Conservation (phyloP, 2,113 vertebrate species). For the Aepyceros melampus region DNA sequence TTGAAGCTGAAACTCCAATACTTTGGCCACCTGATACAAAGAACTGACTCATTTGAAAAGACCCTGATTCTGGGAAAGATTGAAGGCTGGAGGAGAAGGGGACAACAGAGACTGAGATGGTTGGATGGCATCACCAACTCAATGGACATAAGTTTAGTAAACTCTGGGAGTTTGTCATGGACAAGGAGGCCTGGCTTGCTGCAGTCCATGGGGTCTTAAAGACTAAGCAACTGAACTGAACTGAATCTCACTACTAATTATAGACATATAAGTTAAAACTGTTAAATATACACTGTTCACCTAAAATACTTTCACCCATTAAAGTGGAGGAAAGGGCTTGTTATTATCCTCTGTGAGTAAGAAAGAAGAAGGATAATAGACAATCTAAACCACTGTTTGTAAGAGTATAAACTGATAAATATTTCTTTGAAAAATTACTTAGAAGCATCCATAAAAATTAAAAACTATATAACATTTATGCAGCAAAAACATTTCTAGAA, state of each 20-base stretch:
- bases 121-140: neutral
- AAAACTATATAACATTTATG: neutral
- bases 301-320: neutral
- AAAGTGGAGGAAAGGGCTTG: neutral
- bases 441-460: neutral
- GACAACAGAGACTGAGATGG: neutral
- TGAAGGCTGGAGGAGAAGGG: neutral
- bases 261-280: neutral
- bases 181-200: neutral
- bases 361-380: neutral
- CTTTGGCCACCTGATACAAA: fast-evolving
- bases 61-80: neutral
- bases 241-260: neutral
- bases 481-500: neutral
- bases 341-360: neutral
- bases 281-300: neutral
- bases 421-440: neutral
- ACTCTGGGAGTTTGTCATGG: fast-evolving
- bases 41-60: neutral
- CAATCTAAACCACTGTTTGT: neutral
- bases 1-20: neutral
- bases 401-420: neutral
- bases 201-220: neutral
- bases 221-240: neutral
- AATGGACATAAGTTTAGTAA: neutral